These are phyloP conservation scores for Saccopteryx bilineata DNA, from an alignment of 2,113 vertebrate genomes.

Conservation along the genomic window DNA sequence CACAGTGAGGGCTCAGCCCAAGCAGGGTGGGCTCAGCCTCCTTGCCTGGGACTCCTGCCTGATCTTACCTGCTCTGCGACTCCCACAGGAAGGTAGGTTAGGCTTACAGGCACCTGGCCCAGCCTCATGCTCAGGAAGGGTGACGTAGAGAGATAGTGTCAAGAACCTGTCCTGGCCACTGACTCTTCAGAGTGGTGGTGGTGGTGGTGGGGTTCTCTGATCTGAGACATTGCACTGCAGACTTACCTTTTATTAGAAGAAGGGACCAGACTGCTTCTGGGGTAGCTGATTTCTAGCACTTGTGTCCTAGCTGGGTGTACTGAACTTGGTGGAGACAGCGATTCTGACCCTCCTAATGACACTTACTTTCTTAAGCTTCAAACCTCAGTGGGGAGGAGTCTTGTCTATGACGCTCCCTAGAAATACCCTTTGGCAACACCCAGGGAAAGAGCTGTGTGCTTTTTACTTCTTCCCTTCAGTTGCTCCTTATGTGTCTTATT, in stretches of 20 bases:
- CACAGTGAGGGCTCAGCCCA: neutral
- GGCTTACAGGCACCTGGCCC: neutral
- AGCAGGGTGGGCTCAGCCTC: neutral
- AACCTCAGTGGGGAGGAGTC: neutral
- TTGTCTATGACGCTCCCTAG: neutral
- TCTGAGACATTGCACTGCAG: neutral
- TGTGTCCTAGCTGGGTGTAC: neutral
- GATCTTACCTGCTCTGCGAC: neutral
- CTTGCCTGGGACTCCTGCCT: neutral
- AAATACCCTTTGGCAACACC: neutral
- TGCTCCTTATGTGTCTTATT: neutral
- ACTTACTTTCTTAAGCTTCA: neutral
- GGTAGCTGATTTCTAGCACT: neutral
- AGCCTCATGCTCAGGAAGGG: neutral
- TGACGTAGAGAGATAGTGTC: neutral
- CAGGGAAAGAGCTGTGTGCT: neutral
- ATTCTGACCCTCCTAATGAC: neutral
- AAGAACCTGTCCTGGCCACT: neutral
- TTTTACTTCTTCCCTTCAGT: slow-evolving; percentile 24
- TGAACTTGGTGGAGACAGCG: neutral
- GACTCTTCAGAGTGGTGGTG: neutral
- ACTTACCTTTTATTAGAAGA: neutral
- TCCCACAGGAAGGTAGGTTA: neutral
- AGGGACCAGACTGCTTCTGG: neutral
- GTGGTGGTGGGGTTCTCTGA: neutral